phyloP scores from a whole-genome alignment of 1,140 invertebrate genomes.

The Trichomalopsis sarcophagae region DNA sequence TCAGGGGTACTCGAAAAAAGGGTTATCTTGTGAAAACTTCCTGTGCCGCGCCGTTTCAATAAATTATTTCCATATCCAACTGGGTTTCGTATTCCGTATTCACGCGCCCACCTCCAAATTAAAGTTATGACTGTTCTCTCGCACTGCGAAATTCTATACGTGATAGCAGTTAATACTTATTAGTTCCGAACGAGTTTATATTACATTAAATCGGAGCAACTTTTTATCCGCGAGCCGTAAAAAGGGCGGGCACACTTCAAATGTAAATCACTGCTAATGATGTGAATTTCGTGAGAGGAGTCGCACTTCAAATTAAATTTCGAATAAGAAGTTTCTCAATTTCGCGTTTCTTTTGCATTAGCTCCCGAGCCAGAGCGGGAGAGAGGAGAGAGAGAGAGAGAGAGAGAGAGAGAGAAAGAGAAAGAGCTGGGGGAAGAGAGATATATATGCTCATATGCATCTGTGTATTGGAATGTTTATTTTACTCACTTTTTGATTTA shows the following conservation, averaged over 20 bases:
- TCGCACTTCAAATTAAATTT: conserved; percentile 45
- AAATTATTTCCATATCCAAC: conserved; percentile 18
- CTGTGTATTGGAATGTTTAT: conserved; percentile 60
- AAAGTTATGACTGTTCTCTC: not conserved
- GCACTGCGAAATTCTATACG: not conserved
- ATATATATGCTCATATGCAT: conserved; percentile 50
- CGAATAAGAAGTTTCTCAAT: conserved; percentile 40
- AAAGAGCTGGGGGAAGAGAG: conserved; percentile 37
- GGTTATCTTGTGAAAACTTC: conserved; percentile 42
- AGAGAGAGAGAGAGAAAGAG: conserved; percentile 8
- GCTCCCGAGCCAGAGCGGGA: not conserved
- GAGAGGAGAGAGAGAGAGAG: conserved; percentile 26
- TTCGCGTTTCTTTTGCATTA: conserved; percentile 26
- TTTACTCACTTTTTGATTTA: conserved; percentile 62
- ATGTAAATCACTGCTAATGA: conserved; percentile 48
- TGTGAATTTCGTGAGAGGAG: conserved; percentile 27
- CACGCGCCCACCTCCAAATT: not conserved
- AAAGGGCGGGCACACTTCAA: conserved; percentile 6
- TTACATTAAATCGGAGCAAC: not conserved
- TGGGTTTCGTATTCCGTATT: not conserved
- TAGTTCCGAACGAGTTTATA: not conserved
- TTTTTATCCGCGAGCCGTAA: not conserved
- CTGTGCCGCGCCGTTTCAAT: conserved; percentile 2
- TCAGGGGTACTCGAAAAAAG: not conserved
- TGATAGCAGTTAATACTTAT: not conserved